Evolutionary conservation across 2,113 vertebrate species (phyloP).

Genomic region (Neomonachus schauinslandi): DNA sequence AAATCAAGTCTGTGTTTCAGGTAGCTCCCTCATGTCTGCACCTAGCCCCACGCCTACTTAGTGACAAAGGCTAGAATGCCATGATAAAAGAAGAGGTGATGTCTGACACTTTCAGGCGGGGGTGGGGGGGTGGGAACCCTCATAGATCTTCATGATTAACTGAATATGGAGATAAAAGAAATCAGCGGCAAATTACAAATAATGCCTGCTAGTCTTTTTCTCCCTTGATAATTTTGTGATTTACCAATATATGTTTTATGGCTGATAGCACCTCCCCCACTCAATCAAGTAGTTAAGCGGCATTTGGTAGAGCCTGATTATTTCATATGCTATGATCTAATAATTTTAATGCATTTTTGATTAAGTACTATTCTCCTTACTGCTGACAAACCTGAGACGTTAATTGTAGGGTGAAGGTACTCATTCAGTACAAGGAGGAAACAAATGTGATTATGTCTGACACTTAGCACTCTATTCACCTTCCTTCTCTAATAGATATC

Average conservation of each 20-base stretch:
- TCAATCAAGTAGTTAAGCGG: constrained; percentile 68
- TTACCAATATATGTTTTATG: constrained; percentile 61
- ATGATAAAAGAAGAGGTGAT: constrained; percentile 45
- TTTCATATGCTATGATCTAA: constrained; percentile 71
- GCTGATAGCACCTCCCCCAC: constrained; percentile 17
- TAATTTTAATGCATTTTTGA: constrained; percentile 76
- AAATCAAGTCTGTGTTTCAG: constrained; percentile 64
- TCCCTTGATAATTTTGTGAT: constrained; percentile 54
- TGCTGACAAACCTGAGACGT: constrained; percentile 72
- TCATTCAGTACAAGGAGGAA: constrained; percentile 65
- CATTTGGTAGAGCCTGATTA: constrained; percentile 71
- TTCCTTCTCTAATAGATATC: constrained; percentile 46
- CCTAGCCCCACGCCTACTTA: constrained; percentile 24
- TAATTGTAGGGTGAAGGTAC: constrained; percentile 71
- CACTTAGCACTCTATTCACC: constrained; percentile 71
- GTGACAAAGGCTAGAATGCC: constrained; percentile 57
- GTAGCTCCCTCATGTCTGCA: constrained; percentile 49
- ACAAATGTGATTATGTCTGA: constrained; percentile 79
- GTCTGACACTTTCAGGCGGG: constrained; percentile 1
- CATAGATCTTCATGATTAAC: constrained; percentile 58
- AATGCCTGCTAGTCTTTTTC: constrained; percentile 20
- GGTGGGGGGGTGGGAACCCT: background rate
- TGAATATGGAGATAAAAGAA: constrained; percentile 50
- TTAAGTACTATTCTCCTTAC: constrained; percentile 76
- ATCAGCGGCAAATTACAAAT: constrained; percentile 60